Evolutionary conservation across 1,140 invertebrate species (phyloP).

Genomic region (Drosophila ogumai): DNA sequence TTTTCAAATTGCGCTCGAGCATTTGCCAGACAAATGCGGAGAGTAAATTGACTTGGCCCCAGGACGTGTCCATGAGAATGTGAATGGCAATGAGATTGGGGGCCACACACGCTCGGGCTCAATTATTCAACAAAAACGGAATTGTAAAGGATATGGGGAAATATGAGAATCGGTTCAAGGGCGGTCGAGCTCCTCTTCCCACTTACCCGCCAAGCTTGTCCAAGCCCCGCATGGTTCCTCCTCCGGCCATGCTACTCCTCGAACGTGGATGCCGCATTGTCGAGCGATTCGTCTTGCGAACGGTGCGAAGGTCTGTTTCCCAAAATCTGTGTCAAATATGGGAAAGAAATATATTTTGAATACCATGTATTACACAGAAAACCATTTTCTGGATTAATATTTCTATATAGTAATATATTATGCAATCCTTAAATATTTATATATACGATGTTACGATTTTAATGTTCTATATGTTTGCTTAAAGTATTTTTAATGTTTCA

Average conservation of each 20-base stretch:
- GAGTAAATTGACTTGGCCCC: conserved; percentile 68
- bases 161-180: conserved; percentile 77
- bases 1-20: conserved; percentile 65
- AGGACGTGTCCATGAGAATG: conserved; percentile 39
- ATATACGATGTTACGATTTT: background rate
- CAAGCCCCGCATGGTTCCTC: conserved; percentile 33
- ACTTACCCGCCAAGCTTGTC: conserved; percentile 77
- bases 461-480: background rate
- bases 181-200: background rate
- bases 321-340: conserved; percentile 86
- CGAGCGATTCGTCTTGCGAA: conserved; percentile 87
- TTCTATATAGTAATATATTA: background rate
- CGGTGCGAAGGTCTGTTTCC: conserved; percentile 91
- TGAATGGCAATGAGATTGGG: conserved; percentile 11
- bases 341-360: background rate
- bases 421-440: background rate
- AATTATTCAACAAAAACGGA: conserved; percentile 69
- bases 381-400: background rate
- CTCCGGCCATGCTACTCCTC: conserved; percentile 29
- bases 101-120: conserved; percentile 41
- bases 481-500: background rate
- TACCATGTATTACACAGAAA: background rate
- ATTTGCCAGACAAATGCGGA: conserved; percentile 35
- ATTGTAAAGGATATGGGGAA: conserved; percentile 61
- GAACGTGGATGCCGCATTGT: conserved; percentile 79